A percentile compares a stretch with the other conserved stretches of the same genome.
Evolutionary conservation across 2,113 vertebrate species (phyloP).

Genomic region (Capreolus pygargus): DNA sequence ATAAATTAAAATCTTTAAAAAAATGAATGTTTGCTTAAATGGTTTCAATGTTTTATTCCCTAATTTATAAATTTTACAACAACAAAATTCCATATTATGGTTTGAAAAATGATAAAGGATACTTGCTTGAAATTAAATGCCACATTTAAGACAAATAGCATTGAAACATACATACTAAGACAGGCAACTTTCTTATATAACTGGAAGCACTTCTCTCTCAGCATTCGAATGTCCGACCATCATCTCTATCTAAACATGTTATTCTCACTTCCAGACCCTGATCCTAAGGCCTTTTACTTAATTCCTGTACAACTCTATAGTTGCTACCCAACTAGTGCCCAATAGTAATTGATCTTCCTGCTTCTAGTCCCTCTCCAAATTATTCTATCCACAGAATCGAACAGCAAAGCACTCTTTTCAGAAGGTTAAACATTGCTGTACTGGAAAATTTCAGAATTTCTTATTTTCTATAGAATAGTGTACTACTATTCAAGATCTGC

Average conservation of each 20-base stretch:
- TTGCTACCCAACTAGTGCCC: not conserved
- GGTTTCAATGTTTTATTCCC: not conserved
- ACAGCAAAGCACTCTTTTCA: not conserved
- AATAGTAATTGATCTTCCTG: not conserved
- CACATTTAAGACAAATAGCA: not conserved
- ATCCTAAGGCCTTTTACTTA: not conserved
- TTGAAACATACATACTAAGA: not conserved
- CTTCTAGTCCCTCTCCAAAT: not conserved
- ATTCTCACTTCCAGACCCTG: not conserved
- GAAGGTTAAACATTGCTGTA: not conserved
- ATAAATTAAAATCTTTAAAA: not conserved
- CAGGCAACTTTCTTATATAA: not conserved
- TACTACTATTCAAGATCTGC: not conserved
- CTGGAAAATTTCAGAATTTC: not conserved
- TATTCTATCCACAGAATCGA: not conserved
- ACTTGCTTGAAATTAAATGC: not conserved
- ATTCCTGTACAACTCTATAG: not conserved
- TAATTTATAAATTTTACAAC: not conserved
- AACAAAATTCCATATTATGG: constrained; percentile 15
- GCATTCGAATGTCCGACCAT: not conserved
- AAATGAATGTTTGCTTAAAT: not conserved
- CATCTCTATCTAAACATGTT: not conserved
- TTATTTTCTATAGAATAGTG: not conserved
- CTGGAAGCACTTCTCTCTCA: not conserved
- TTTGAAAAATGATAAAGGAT: constrained; percentile 36